Conservation (phyloP, 2,888 invertebrate genomes). For the Harmothoe impar region DNA sequence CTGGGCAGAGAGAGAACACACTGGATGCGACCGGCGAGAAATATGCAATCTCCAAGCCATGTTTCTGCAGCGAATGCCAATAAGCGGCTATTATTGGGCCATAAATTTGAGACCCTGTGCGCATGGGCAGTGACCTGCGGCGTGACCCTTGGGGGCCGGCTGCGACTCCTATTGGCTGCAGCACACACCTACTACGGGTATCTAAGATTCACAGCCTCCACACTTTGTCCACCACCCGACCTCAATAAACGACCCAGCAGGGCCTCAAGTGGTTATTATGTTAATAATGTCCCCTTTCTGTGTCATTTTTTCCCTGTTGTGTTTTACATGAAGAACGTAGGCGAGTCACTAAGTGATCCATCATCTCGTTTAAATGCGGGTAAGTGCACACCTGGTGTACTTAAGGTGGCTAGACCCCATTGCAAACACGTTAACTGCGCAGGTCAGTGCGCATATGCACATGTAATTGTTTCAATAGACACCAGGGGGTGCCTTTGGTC, state of each 20-base stretch:
- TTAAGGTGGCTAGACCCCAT: too few species aligned
- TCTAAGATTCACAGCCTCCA: background rate
- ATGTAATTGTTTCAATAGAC: too few species aligned
- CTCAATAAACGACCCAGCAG: background rate
- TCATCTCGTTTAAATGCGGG: too few species aligned
- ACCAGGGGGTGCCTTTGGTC: too few species aligned
- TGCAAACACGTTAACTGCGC: too few species aligned
- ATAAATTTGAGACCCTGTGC: slow-evolving; percentile 49
- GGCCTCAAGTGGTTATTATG: background rate
- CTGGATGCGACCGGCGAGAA: background rate
- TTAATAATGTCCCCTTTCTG: background rate
- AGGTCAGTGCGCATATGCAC: too few species aligned
- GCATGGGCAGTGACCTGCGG: background rate
- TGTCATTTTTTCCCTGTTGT: too few species aligned
- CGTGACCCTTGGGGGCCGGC: background rate
- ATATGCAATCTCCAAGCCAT: slow-evolving; percentile 46
- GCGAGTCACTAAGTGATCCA: too few species aligned
- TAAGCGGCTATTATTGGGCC: slow-evolving; percentile 41
- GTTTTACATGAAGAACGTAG: too few species aligned
- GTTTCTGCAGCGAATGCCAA: slow-evolving; percentile 34
- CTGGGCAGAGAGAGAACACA: too few species aligned
- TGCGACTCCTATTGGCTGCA: background rate
- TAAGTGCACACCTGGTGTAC: too few species aligned
- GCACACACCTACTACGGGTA: background rate
- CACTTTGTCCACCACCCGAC: background rate